Evolutionary conservation across 2,113 vertebrate species (phyloP), one percentile per base, ranked within the genome.

Genomic region (Echinops telfairi): DNA sequence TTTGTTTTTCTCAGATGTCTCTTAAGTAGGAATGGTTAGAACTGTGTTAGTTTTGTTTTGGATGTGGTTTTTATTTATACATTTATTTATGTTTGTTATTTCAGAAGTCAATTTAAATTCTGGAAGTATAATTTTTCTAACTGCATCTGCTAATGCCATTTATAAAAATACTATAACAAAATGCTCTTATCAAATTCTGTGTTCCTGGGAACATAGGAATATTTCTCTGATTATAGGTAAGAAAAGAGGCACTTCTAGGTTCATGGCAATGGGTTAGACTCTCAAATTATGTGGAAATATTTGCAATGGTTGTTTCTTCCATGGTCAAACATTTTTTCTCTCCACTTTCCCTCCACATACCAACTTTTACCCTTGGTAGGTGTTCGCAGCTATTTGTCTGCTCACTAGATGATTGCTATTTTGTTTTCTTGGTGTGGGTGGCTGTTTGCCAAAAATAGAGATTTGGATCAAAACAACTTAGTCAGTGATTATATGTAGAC

Each of bases 401-500:
- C 25, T 85, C 15, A 25, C 36, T 66, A 73, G n/a, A 57, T 88
- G 77, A 57, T 78, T 92, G 47, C 76, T 89, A 85, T 57, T 95
- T 95, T 94, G 70, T 71, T 81, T 70, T 62, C 89, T 17, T 85
- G 33, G 16, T 88, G 47, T 90, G 93, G 90, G 90, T 75, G 16
- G 79, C 87, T 68, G 53, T 94, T 94, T 95, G 87, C 77, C 83
- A 93, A 95, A 87, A 97, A 84, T 84, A 91, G 95, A 93, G 6
- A 0, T 90, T 90, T 91, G n/a, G 3, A 95, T 89, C 93, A 88
- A 95, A 97, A 94, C 91, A 95, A 70, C 53, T 87, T 95, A 95
- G 60, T 92, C 79, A 73, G 70, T 92, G 76, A 91, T 91, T 95
- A 83, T 88, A 77, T 70, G 88, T 70, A 87, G 78, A 70, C 47